A percentile compares a stretch with the other conserved stretches of the same genome.
Conservation (phyloP, 2,113 vertebrate genomes). For the Oncorhynchus mykiss region DNA sequence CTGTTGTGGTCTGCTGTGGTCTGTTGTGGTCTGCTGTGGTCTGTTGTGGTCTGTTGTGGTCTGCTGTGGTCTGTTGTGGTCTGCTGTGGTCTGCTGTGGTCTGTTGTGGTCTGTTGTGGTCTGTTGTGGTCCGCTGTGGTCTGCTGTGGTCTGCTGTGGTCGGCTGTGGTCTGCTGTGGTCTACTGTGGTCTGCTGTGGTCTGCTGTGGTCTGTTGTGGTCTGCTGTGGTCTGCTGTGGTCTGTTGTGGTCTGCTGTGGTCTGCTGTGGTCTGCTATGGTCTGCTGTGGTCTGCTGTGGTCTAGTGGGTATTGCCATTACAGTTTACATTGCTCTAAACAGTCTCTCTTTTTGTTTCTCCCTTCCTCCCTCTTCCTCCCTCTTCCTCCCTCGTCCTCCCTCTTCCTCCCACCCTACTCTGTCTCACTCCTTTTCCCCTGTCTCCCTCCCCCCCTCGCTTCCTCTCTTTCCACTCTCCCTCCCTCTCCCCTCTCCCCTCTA, state of each 20-base stretch:
- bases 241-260: too few species aligned
- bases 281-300: background rate
- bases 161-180: too few species aligned
- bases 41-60: background rate
- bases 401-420: background rate
- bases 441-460: too few species aligned
- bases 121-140: background rate
- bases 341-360: background rate
- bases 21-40: background rate
- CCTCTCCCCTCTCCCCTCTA: too few species aligned
- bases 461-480: too few species aligned
- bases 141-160: too few species aligned
- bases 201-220: too few species aligned
- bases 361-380: background rate
- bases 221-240: too few species aligned
- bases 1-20: background rate
- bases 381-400: background rate
- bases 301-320: background rate
- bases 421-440: background rate
- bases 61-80: background rate
- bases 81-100: background rate
- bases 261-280: too few species aligned
- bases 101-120: background rate
- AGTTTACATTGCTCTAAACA: constrained; percentile 1
- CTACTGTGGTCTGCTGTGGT: too few species aligned